phyloP scores from a whole-genome alignment of 2,113 vertebrate species.

The Apistogramma diplotaenia region DNA sequence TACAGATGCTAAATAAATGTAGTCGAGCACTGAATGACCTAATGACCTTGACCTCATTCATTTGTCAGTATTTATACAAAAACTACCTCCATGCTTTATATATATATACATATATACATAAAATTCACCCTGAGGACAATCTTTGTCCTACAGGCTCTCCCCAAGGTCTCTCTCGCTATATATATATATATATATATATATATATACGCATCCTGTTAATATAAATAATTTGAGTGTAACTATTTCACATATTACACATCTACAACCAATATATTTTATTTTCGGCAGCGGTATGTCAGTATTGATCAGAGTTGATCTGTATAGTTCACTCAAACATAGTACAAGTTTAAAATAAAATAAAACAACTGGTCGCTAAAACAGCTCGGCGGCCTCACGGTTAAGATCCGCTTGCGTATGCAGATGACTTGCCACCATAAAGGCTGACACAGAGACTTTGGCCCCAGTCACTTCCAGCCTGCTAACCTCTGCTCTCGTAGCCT shows the following conservation, averaged over 20 bases:
- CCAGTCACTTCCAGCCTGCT: conserved; percentile 31
- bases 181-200: too few species aligned
- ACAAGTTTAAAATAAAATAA: neutral
- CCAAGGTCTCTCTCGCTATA: too few species aligned
- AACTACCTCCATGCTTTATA: neutral
- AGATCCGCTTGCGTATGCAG: neutral
- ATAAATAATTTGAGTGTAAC: neutral
- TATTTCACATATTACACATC: neutral
- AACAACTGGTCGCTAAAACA: neutral
- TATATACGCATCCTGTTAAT: neutral
- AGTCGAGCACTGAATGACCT: too few species aligned
- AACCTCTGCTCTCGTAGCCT: neutral
- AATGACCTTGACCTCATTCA: neutral
- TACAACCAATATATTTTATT: neutral
- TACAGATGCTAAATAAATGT: neutral
- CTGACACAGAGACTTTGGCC: conserved; percentile 20
- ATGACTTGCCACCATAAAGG: neutral
- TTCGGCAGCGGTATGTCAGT: neutral
- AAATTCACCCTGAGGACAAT: too few species aligned
- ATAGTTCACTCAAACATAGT: neutral
- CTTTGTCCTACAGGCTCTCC: too few species aligned
- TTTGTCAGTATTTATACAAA: neutral
- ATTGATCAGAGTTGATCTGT: neutral
- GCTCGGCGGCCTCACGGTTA: neutral
- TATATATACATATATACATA: too few species aligned